phyloP scores from a whole-genome alignment of 2,113 vertebrate genomes.

The Caloenas nicobarica region DNA sequence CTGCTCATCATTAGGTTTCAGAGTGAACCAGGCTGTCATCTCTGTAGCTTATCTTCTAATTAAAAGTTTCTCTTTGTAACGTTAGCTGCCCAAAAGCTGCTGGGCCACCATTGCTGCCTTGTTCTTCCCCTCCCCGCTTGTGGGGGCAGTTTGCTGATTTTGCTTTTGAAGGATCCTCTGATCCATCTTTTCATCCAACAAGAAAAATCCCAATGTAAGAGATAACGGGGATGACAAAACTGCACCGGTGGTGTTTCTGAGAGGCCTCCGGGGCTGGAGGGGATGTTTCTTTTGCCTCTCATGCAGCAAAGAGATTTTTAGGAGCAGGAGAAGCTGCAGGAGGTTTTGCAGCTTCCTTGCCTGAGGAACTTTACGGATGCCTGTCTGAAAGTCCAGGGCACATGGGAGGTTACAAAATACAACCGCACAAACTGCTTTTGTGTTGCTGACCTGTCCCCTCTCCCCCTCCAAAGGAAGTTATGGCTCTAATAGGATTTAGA shows the following conservation, averaged over 20 bases:
- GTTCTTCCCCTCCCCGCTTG: background rate
- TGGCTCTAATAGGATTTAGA: constrained; percentile 60
- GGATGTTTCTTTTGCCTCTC: background rate
- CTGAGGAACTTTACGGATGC: background rate
- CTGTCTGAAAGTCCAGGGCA: background rate
- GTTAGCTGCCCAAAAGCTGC: background rate
- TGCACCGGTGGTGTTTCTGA: background rate
- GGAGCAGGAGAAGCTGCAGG: background rate
- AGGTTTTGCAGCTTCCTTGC: background rate
- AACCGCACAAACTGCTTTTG: background rate
- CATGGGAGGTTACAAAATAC: background rate
- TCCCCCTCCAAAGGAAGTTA: background rate
- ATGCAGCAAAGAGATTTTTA: background rate
- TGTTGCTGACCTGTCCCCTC: background rate
- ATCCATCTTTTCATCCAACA: background rate
- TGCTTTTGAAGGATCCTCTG: background rate
- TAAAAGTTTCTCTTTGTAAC: background rate
- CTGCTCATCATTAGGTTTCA: background rate
- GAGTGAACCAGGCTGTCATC: background rate
- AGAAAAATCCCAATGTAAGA: background rate
- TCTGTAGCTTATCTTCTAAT: background rate
- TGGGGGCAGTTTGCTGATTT: background rate
- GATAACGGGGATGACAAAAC: background rate
- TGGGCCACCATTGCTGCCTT: background rate
- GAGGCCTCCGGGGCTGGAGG: background rate